A percentile compares a stretch with the other conserved stretches of the same genome.
Conservation (phyloP, 2,113 vertebrate species). For the Heteronetta atricapilla region DNA sequence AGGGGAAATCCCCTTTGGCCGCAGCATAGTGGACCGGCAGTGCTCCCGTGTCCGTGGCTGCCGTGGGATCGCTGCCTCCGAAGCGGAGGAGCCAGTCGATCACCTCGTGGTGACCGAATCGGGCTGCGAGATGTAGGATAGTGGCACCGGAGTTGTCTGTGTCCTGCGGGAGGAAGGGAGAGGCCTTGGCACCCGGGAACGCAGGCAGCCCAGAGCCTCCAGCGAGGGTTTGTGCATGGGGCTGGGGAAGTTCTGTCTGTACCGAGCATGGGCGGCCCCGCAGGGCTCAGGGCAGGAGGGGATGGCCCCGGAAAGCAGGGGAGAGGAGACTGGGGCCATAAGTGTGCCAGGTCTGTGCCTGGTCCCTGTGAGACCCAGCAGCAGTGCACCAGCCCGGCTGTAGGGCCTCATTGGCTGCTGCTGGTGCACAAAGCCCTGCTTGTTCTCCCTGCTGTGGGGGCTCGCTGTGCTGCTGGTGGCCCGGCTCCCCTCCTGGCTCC, state of each 20-base stretch:
- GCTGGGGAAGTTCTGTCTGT: background rate
- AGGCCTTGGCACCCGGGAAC: background rate
- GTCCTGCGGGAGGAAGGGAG: conserved; percentile 76
- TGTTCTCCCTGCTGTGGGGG: background rate
- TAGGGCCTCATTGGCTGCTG: too few species aligned
- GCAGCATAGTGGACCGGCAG: conserved; percentile 94
- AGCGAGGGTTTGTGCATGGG: background rate
- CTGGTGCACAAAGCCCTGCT: background rate
- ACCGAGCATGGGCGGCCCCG: background rate
- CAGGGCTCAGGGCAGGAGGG: background rate
- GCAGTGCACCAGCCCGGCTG: background rate
- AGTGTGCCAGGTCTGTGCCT: background rate
- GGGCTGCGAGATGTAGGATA: conserved; percentile 92
- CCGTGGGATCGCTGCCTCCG: conserved; percentile 83
- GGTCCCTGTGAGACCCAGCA: background rate
- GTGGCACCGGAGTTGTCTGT: conserved; percentile 94
- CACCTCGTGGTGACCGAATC: conserved; percentile 93
- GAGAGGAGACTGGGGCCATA: background rate
- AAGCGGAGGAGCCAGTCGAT: conserved; percentile 91
- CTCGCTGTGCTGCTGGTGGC: background rate
- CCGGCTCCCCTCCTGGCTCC: background rate
- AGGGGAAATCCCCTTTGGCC: conserved; percentile 95
- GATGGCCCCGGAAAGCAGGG: background rate
- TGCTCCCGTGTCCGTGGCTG: conserved; percentile 89
- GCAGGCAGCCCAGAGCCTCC: background rate